phyloP scores from a whole-genome alignment of 2,888 invertebrate genomes.

The Amphipoea lucens region DNA sequence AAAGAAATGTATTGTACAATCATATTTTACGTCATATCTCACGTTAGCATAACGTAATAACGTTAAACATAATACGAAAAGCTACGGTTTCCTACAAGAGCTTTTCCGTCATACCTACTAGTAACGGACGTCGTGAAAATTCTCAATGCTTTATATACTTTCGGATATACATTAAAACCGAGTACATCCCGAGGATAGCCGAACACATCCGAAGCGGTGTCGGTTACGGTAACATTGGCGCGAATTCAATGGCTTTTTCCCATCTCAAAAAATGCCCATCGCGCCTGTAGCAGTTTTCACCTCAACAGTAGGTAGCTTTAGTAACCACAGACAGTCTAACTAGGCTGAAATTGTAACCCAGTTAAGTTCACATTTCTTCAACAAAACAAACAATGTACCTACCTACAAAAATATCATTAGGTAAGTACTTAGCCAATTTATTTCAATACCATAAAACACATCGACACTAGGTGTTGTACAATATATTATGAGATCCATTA shows the following conservation, averaged over 20 bases:
- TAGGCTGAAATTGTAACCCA: neutral
- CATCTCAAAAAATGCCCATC: too few species aligned
- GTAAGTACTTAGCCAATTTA: conserved; percentile 8
- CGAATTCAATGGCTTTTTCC: too few species aligned
- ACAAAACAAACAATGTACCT: neutral
- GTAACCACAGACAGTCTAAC: neutral
- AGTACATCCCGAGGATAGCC: too few species aligned
- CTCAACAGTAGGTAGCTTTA: neutral
- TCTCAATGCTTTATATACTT: neutral
- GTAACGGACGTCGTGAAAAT: neutral
- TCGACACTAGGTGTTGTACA: conserved; percentile 40
- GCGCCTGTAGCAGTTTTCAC: too few species aligned
- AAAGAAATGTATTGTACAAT: neutral
- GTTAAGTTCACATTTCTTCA: neutral
- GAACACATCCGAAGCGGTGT: too few species aligned
- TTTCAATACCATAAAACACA: conserved; percentile 31
- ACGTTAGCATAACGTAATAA: neutral
- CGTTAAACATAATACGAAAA: neutral
- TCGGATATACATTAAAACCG: too few species aligned
- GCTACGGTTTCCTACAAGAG: neutral
- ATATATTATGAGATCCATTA: conserved; percentile 57
- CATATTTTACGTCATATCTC: neutral
- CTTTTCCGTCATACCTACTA: neutral
- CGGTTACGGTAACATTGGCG: too few species aligned
- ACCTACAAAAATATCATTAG: neutral